Evolutionary conservation across 2,797 vertebrate species (phyloP).

Genomic region (Atherinosoma microstoma): DNA sequence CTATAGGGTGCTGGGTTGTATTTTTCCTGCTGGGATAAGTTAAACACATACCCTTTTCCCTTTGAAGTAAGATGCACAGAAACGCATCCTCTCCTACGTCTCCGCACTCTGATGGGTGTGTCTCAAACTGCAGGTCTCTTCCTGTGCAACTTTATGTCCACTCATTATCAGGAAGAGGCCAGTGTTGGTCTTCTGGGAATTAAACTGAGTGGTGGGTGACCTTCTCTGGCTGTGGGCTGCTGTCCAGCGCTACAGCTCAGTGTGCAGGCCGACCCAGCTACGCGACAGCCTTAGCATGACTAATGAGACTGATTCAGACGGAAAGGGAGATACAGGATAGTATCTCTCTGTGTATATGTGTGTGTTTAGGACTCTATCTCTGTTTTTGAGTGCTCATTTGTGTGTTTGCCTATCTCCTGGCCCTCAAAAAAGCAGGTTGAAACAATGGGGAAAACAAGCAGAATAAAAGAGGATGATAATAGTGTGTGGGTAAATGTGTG

Average conservation of each 20-base stretch:
- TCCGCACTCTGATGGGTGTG: neutral
- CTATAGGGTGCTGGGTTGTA: neutral
- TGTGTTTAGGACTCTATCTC: conserved; percentile 54
- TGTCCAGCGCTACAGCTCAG: conserved; percentile 70
- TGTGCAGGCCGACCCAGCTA: conserved; percentile 55
- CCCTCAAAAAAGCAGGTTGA: conserved; percentile 47
- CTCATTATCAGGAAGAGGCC: conserved; percentile 56
- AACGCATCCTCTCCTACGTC: neutral
- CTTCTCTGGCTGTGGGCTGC: conserved; percentile 73
- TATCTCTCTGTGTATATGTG: conserved; percentile 45
- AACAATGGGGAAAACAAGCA: conserved; percentile 51
- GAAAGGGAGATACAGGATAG: conserved; percentile 55
- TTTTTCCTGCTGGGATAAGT: neutral
- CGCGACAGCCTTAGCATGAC: conserved; percentile 72
- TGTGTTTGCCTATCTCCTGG: conserved; percentile 34
- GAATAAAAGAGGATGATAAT: conserved; percentile 60
- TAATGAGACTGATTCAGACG: conserved; percentile 76
- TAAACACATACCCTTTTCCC: too few relatives aligned
- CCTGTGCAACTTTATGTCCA: conserved; percentile 32
- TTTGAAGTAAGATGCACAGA: neutral
- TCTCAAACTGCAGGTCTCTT: conserved; percentile 25
- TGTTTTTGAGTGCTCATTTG: conserved; percentile 30
- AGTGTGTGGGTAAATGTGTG: neutral
- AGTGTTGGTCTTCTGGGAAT: conserved; percentile 51
- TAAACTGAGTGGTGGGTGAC: conserved; percentile 74